These are phyloP conservation scores for Anableps anableps DNA, from an alignment of 2,797 vertebrate genomes.

Conservation along the genomic window DNA sequence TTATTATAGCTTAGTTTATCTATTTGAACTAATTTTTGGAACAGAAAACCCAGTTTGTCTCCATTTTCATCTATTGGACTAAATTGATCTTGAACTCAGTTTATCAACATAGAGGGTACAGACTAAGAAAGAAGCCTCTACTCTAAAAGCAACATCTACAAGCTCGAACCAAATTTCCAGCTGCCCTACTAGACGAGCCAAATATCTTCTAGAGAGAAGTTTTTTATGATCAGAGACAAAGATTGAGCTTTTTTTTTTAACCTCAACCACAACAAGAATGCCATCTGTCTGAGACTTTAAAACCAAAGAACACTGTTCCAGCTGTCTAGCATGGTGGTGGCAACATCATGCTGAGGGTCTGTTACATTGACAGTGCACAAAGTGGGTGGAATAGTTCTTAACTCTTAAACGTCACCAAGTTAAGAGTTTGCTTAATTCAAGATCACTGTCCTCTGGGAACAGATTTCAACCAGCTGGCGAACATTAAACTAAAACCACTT, in stretches of 20 bases:
- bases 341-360: background rate
- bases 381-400: background rate
- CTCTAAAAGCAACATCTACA: background rate
- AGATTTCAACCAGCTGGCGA: no score
- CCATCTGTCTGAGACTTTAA: no score
- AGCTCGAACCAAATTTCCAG: background rate
- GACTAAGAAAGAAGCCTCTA: background rate
- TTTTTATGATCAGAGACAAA: background rate
- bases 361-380: background rate
- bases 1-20: background rate
- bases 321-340: background rate
- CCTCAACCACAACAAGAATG: background rate
- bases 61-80: background rate
- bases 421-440: no score
- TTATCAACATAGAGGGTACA: no score
- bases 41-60: background rate
- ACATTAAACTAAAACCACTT: background rate
- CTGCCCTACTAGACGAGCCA: background rate
- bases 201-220: background rate
- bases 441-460: no score
- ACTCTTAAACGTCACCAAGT: background rate
- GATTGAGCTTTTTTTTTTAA: background rate
- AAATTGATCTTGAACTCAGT: background rate
- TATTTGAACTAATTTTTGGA: background rate
- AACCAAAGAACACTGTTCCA: background rate